Evolutionary conservation across 2,113 vertebrate genomes (phyloP).

Genomic region (Cisticola juncidis): DNA sequence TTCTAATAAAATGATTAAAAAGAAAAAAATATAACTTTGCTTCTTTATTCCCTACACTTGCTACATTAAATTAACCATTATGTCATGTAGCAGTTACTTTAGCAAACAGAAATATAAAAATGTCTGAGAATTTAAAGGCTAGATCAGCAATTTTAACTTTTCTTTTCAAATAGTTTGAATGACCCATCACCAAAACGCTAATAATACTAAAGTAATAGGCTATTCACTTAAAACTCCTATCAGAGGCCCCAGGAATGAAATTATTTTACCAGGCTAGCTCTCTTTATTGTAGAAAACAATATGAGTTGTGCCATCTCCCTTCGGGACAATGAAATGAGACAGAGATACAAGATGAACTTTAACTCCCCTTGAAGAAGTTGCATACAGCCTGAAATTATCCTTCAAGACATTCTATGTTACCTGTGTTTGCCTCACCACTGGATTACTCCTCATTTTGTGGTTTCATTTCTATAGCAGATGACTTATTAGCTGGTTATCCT

Average conservation of each 20-base stretch:
- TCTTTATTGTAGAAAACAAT: neutral
- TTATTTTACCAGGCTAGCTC: neutral
- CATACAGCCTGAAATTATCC: neutral
- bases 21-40: neutral
- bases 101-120: neutral
- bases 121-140: neutral
- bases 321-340: neutral
- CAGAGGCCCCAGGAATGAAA: neutral
- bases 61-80: neutral
- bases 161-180: neutral
- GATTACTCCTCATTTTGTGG: neutral
- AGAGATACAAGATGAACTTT: neutral
- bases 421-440: neutral
- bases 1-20: neutral
- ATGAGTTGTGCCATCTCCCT: neutral
- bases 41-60: neutral
- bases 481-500: neutral
- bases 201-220: neutral
- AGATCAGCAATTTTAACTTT: neutral
- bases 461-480: neutral
- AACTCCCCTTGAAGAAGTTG: neutral
- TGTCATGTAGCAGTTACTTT: neutral
- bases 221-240: neutral
- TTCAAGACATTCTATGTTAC: neutral
- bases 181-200: neutral